These are phyloP conservation scores for Coremacera marginata DNA, from an alignment of 2,888 invertebrate species.

Conservation along the genomic window DNA sequence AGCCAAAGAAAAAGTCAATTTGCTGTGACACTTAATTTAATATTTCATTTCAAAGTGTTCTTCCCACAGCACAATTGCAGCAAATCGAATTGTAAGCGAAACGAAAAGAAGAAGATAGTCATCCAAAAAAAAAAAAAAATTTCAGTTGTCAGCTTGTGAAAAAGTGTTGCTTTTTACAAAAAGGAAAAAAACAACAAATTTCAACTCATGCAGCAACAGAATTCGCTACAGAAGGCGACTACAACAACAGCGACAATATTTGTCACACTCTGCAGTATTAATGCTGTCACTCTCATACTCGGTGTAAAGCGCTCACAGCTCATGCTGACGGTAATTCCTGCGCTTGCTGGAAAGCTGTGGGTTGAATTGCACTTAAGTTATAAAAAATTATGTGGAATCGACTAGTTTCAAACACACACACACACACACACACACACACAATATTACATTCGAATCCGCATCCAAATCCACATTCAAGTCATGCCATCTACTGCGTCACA, in stretches of 20 bases:
- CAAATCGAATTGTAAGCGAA: not conserved
- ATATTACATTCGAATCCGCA: not conserved
- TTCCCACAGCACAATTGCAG: not conserved
- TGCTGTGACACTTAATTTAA: slow-evolving; percentile 1
- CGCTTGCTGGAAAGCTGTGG: no score
- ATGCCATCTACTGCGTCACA: not conserved
- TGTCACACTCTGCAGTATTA: no score
- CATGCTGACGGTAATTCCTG: no score
- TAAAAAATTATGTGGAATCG: not conserved
- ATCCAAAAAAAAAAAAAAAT: not conserved
- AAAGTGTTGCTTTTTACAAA: not conserved
- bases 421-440: no score
- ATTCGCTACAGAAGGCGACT: not conserved
- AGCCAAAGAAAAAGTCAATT: not conserved
- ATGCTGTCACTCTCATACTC: no score
- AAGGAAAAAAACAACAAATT: not conserved
- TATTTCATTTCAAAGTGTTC: not conserved
- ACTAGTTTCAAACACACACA: not conserved
- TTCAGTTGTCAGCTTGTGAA: not conserved
- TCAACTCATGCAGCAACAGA: not conserved
- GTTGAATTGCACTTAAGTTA: slow-evolving; percentile 1
- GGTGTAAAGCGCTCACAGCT: no score
- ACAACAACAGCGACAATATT: not conserved
- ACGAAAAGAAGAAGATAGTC: not conserved
- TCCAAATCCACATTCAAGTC: not conserved